Evolutionary conservation across 2,888 invertebrate genomes (phyloP), one percentile per base, ranked within the genome.

Genomic region (Acronicta alni): DNA sequence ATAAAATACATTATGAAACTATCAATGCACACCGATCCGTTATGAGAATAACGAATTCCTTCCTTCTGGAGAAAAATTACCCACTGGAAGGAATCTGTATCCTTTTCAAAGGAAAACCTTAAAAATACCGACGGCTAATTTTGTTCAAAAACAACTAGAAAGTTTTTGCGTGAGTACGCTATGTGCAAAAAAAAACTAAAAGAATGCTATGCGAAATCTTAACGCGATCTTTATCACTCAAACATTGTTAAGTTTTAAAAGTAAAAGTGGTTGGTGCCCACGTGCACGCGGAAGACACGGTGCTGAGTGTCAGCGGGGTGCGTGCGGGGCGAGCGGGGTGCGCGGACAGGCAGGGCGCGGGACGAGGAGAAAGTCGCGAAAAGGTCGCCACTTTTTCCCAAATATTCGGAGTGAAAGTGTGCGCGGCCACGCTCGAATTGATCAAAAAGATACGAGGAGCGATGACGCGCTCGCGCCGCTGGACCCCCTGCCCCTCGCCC

Each of bases 321-420:
- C 35, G 67, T 38, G 72, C 53, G 72, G 65, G 30, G 70, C 67
- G 70, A 65, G 57, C 73, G 71, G 75, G 67, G 67, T 74, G 64
- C 37, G 41, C 52, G 55, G 62, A 48, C 35, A 44, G 62, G 57
- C 63, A 71, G 62, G 77, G 67, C 62, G 79, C 71, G 83, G 80
- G 72, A 77, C 76, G 80, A 80, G 78, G 90, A 88, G 93, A 93
- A 94, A 93, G 93, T 91, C 82, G 90, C 89, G 85, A 90, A 93
- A 93, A 94, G 93, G 93, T 94, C 92, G 93, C 84, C 83, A 89
- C 93, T 93, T 93, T 93, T 93, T 91, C 90, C 93, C 92, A 94
- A 94, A 94, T 94, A 94, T 93, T 93, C 91, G 75, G 82, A 92
- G 93, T 89, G 93, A 93, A 94, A 94, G 93, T 91, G 77, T 67